Percentiles rank a stretch among this genome's conserved stretches.
Evolutionary conservation across 2,797 vertebrate genomes (phyloP).

Genomic region (Loriculus beryllinus): DNA sequence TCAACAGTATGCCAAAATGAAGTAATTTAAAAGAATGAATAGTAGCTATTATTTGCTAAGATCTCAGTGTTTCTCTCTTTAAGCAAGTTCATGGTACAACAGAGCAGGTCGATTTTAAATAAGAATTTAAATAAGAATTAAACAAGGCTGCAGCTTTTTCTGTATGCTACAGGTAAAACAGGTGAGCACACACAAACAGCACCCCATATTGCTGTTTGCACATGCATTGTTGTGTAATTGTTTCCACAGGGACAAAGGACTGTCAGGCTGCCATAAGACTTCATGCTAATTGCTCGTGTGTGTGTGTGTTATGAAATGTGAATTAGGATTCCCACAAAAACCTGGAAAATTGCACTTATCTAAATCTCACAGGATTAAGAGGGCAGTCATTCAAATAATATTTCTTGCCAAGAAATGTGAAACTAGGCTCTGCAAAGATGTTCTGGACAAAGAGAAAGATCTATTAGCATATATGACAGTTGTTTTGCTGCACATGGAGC

Average conservation of each 20-base stretch:
- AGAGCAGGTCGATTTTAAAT: neutral
- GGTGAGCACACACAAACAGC: neutral
- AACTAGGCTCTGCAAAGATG: neutral
- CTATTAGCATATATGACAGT: neutral
- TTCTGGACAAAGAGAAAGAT: neutral
- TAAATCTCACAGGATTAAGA: conserved; percentile 17
- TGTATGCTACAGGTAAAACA: neutral
- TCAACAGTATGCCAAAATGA: neutral
- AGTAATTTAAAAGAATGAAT: neutral
- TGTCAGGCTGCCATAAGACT: conserved; percentile 12
- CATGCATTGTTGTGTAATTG: neutral
- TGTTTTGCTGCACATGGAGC: neutral
- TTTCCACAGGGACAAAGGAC: conserved; percentile 46
- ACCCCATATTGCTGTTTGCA: conserved; percentile 3
- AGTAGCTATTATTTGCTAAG: neutral
- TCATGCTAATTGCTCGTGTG: conserved; percentile 18
- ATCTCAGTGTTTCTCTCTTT: neutral
- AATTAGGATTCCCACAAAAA: conserved; percentile 34
- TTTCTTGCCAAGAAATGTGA: neutral
- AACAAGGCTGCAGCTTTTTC: conserved; percentile 21
- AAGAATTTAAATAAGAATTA: neutral
- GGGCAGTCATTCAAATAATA: neutral
- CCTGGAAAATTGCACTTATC: neutral
- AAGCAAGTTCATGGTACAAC: neutral
- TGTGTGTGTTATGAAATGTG: conserved; percentile 19